Percentiles rank a stretch among this genome's conserved stretches.
Conservation (phyloP, 2,888 invertebrate genomes). For the Ecliptopera silaceata region DNA sequence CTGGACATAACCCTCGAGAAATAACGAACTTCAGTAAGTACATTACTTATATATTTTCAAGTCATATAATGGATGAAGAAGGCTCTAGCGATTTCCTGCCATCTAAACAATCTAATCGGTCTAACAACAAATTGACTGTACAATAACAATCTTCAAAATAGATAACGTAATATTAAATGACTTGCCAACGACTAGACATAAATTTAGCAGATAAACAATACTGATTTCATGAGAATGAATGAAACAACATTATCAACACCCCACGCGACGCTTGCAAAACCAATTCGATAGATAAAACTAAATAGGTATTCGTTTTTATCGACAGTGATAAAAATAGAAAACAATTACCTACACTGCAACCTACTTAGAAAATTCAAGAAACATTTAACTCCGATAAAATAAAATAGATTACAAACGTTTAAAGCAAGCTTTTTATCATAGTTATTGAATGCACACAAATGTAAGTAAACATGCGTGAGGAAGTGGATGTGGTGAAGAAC, state of each 20-base stretch:
- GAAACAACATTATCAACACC: slow-evolving; percentile 28
- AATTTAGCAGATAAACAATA: slow-evolving; percentile 13
- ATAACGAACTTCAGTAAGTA: no score
- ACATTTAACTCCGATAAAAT: slow-evolving; percentile 42
- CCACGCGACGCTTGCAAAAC: slow-evolving; percentile 32
- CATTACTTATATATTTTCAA: no score
- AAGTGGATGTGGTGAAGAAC: slow-evolving; percentile 29
- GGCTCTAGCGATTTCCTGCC: no score
- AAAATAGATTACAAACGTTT: slow-evolving; percentile 42
- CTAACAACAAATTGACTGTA: no score
- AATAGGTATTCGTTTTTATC: slow-evolving; percentile 25
- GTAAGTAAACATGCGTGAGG: slow-evolving; percentile 51
- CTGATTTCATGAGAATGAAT: slow-evolving; percentile 17
- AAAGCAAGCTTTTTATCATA: slow-evolving; percentile 46
- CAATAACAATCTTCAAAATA: not conserved
- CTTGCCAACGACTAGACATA: slow-evolving; percentile 10
- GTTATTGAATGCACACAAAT: slow-evolving; percentile 50
- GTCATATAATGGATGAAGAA: no score
- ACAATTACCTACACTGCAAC: slow-evolving; percentile 31
- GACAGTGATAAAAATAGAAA: slow-evolving; percentile 29
- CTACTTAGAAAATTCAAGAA: slow-evolving; percentile 30
- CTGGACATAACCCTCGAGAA: no score
- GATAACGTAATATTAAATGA: slow-evolving; percentile 11
- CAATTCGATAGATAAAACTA: slow-evolving; percentile 19
- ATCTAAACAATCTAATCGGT: no score